Evolutionary conservation across 2,113 vertebrate genomes (phyloP).

Genomic region (Bolborhynchus lineola): DNA sequence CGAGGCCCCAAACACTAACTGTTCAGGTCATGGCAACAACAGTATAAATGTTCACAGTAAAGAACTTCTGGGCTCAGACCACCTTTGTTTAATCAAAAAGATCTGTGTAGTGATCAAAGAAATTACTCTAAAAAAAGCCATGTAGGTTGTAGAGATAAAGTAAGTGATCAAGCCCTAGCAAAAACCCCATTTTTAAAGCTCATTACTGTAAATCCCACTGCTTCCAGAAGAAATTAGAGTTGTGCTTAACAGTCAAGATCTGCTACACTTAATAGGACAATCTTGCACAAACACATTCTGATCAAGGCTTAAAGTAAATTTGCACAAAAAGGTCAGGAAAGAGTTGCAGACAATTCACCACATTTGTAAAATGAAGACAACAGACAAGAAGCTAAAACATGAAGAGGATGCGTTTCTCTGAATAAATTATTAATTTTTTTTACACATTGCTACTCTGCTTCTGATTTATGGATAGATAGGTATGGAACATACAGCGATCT

Average conservation of each 20-base stretch:
- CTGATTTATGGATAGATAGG: conserved; percentile 16
- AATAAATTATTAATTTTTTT: background rate
- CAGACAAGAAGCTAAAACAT: background rate
- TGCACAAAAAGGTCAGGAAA: background rate
- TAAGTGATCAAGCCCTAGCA: background rate
- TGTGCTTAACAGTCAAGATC: background rate
- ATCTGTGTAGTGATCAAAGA: conserved; percentile 41
- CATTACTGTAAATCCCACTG: background rate
- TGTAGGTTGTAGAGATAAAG: background rate
- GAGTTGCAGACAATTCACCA: background rate
- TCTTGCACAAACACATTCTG: background rate
- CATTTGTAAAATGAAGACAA: background rate
- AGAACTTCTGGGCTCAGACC: background rate
- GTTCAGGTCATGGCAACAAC: background rate
- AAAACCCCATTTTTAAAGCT: background rate
- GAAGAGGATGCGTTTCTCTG: background rate
- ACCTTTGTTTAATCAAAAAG: conserved; percentile 19
- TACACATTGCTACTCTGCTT: background rate
- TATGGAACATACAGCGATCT: background rate
- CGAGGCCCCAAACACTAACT: background rate
- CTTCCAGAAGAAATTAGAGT: conserved; percentile 10
- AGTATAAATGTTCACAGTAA: background rate
- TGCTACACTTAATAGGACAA: background rate
- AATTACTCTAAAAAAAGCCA: background rate
- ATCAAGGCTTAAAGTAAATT: background rate